Conservation (phyloP, 2,888 invertebrate species). For the Tinea pellionella region DNA sequence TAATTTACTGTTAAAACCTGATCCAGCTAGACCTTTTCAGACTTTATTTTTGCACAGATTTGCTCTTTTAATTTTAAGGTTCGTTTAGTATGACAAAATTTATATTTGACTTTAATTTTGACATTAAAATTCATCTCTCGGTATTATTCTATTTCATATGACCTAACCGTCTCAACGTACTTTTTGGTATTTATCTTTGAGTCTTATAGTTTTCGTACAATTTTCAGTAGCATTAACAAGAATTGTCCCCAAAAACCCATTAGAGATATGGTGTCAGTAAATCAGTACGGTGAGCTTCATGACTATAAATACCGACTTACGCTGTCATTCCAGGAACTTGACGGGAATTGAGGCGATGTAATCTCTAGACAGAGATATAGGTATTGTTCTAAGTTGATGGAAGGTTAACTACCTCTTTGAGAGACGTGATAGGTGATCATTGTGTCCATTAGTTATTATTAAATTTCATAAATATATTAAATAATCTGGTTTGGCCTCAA, state of each 20-base stretch:
- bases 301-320: conserved; percentile 8
- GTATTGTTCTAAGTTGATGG: not conserved
- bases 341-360: not conserved
- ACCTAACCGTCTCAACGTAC: no score
- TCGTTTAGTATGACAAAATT: not conserved
- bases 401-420: not conserved
- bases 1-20: not conserved
- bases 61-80: not conserved
- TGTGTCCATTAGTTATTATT: no score
- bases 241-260: not conserved
- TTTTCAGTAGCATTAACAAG: no score
- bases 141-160: no score
- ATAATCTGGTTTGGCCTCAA: no score
- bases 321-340: conserved; percentile 5
- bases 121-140: no score
- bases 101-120: no score
- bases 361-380: not conserved
- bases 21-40: not conserved
- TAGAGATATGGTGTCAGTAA: not conserved
- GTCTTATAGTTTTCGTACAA: no score
- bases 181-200: no score
- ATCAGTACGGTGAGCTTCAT: not conserved
- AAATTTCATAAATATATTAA: no score
- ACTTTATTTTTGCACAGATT: not conserved
- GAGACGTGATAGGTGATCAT: no score